Percentiles rank a stretch among this genome's conserved stretches.
Evolutionary conservation across 2,113 vertebrate species (phyloP).

Genomic region (Peromyscus polionotus): DNA sequence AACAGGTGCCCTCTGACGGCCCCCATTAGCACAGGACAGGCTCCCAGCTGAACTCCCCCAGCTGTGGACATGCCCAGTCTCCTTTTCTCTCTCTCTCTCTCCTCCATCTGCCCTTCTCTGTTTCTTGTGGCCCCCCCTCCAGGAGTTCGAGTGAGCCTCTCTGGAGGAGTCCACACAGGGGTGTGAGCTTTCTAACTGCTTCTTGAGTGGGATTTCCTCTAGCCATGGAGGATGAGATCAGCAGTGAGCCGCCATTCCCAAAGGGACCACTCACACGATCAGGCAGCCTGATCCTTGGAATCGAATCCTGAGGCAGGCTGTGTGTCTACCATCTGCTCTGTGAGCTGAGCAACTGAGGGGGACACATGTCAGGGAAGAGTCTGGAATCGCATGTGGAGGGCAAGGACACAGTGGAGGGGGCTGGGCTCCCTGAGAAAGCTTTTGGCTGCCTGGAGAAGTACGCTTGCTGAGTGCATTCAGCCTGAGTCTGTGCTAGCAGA

Average conservation of each 20-base stretch:
- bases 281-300: not conserved
- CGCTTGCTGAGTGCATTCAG: too few relatives aligned
- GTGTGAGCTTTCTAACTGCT: not conserved
- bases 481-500: too few relatives aligned
- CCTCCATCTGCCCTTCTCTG: not conserved
- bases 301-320: fast-evolving
- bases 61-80: fast-evolving
- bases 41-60: too few relatives aligned
- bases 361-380: not conserved
- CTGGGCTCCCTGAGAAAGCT: fast-evolving
- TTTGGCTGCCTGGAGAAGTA: not conserved
- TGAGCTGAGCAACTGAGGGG: too few relatives aligned
- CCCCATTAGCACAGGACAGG: not conserved
- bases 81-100: not conserved
- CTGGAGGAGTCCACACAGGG: fast-evolving
- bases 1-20: not conserved
- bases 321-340: not conserved
- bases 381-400: fast-evolving
- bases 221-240: not conserved
- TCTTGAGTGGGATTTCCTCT: not conserved
- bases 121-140: not conserved
- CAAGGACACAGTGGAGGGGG: too few relatives aligned
- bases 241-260: fast-evolving
- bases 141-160: not conserved
- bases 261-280: too few relatives aligned